Percentiles rank a stretch among this genome's conserved stretches.
Evolutionary conservation across 2,888 invertebrate genomes (phyloP).

Genomic region (Cylloceria caligata): DNA sequence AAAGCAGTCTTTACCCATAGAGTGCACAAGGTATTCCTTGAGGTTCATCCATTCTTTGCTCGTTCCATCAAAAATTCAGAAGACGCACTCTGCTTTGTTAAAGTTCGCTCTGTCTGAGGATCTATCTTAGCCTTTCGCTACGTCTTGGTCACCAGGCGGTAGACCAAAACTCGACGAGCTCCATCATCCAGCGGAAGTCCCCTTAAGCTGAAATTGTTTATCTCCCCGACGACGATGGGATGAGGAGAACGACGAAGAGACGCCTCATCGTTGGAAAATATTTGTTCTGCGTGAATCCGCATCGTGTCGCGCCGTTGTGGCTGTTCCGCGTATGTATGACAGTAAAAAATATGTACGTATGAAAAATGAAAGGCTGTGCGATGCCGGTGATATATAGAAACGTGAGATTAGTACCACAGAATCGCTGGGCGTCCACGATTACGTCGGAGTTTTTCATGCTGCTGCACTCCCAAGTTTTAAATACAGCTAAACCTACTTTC

Average conservation of each 20-base stretch:
- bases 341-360: neutral
- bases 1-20: neutral
- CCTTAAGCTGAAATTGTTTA: constrained; percentile 65
- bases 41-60: constrained; percentile 3
- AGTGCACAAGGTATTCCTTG: neutral
- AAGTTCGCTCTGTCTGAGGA: constrained; percentile 54
- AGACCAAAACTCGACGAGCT: constrained; percentile 54
- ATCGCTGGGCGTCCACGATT: constrained; percentile 10
- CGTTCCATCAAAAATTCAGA: constrained; percentile 56
- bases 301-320: constrained; percentile 39
- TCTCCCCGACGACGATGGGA: constrained; percentile 39
- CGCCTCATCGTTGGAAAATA: constrained; percentile 50
- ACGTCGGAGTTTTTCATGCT: neutral
- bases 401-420: constrained; percentile 2
- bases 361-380: constrained; percentile 24
- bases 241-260: constrained; percentile 6
- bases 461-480: neutral
- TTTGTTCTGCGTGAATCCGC: constrained; percentile 56
- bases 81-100: constrained; percentile 38
- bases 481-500: constrained; percentile 14
- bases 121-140: constrained; percentile 38
- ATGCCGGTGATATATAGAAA: neutral
- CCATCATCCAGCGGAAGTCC: constrained; percentile 58
- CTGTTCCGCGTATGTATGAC: constrained; percentile 19
- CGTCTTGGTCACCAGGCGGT: constrained; percentile 36